These are phyloP conservation scores for Drosophila nannoptera DNA, from an alignment of 1,140 invertebrate species.

Conservation along the genomic window DNA sequence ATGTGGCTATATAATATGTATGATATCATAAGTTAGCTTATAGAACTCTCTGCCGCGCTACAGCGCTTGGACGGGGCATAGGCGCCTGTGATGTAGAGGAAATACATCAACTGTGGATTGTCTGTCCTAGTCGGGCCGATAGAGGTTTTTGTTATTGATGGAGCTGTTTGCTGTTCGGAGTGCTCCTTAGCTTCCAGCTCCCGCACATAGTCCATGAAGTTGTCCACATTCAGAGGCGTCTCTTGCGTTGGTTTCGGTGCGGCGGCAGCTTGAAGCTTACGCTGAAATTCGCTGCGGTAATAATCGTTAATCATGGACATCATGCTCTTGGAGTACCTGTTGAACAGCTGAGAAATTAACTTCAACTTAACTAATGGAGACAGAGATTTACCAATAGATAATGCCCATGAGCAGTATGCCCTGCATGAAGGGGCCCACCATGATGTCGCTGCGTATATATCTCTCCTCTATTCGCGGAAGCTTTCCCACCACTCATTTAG, in stretches of 20 bases:
- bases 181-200: conserved; percentile 44
- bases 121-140: neutral
- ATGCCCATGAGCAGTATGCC: conserved; percentile 72
- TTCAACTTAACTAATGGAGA: neutral
- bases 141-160: neutral
- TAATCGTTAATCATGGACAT: conserved; percentile 78
- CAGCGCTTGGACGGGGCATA: conserved; percentile 34
- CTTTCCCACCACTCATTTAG: conserved; percentile 66
- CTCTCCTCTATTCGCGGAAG: conserved; percentile 34
- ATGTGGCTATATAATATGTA: neutral
- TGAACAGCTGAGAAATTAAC: too few species aligned
- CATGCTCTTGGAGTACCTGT: conserved; percentile 69
- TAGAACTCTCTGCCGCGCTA: conserved; percentile 27
- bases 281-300: conserved; percentile 73
- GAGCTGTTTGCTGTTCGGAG: neutral
- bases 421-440: conserved; percentile 76
- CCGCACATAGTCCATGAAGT: conserved; percentile 71
- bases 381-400: conserved; percentile 69
- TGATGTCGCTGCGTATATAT: conserved; percentile 20
- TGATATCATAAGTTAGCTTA: conserved; percentile 32
- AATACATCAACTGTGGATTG: conserved; percentile 27
- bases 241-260: conserved; percentile 19
- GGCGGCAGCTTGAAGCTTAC: conserved; percentile 50
- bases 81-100: conserved; percentile 53
- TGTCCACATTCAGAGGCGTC: conserved; percentile 56